These are phyloP conservation scores for Drosophila ambigua DNA, from an alignment of 1,140 invertebrate species.

Conservation along the genomic window DNA sequence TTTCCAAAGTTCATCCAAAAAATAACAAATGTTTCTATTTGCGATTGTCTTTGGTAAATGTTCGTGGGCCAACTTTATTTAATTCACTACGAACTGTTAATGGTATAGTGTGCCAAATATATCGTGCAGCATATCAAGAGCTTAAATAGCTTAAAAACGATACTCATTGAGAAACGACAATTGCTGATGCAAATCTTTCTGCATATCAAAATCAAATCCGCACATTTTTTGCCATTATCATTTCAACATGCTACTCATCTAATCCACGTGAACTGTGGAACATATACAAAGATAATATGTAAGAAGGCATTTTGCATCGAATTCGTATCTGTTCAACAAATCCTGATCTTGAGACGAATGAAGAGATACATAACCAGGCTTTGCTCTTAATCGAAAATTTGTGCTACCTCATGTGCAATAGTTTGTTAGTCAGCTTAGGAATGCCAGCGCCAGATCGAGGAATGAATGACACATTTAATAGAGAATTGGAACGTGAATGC, in stretches of 20 bases:
- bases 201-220: slow-evolving; percentile 18
- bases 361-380: slow-evolving; percentile 9
- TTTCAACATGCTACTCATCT: neutral
- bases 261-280: slow-evolving; percentile 49
- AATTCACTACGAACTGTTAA: no score
- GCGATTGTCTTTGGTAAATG: no score
- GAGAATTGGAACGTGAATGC: slow-evolving; percentile 70
- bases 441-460: slow-evolving; percentile 80
- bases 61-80: no score
- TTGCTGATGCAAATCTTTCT: no score
- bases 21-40: no score
- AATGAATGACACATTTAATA: slow-evolving; percentile 74
- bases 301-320: slow-evolving; percentile 52
- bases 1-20: no score
- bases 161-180: no score
- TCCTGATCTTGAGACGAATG: slow-evolving; percentile 7
- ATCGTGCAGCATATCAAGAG: no score
- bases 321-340: slow-evolving; percentile 15
- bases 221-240: slow-evolving; percentile 7
- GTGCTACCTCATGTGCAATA: slow-evolving; percentile 64
- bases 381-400: slow-evolving; percentile 65
- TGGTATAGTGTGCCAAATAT: no score
- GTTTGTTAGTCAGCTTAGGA: slow-evolving; percentile 74
- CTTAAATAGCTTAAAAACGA: no score
- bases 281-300: slow-evolving; percentile 71